phyloP scores from a whole-genome alignment of 2,113 vertebrate species.

The Microcebus ravelobensis region DNA sequence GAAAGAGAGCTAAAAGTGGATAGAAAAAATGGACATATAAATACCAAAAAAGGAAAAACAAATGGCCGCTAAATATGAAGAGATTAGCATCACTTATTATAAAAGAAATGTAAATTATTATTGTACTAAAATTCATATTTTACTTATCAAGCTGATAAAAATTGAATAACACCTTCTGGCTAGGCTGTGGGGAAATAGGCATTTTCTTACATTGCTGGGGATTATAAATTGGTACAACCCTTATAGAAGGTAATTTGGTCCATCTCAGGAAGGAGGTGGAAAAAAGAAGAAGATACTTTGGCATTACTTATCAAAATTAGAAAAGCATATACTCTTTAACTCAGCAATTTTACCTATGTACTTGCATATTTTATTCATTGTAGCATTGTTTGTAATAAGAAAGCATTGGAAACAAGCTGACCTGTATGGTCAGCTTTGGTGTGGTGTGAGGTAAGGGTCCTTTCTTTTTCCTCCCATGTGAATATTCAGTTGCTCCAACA shows the following conservation, averaged over 20 bases:
- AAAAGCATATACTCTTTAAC: neutral
- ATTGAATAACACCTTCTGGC: neutral
- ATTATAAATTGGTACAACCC: neutral
- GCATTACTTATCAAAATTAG: neutral
- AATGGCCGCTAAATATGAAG: neutral
- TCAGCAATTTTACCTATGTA: neutral
- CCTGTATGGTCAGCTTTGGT: neutral
- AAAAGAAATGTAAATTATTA: conserved; percentile 15
- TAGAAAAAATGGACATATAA: neutral
- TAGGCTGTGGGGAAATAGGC: neutral
- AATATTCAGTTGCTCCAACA: neutral
- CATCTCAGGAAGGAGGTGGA: no score
- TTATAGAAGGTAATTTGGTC: neutral
- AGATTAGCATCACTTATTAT: neutral
- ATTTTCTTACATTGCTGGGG: conserved; percentile 48
- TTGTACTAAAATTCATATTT: conserved; percentile 19
- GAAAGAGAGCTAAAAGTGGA: neutral
- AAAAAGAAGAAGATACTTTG: neutral
- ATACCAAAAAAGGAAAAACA: neutral
- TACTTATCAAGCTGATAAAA: conserved; percentile 11
- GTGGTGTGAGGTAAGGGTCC: neutral
- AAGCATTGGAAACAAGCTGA: neutral
- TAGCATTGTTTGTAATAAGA: neutral
- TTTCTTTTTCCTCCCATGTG: neutral
- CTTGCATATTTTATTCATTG: neutral